Evolutionary conservation across 1,140 invertebrate genomes (phyloP).

Genomic region (Monochamus saltuarius): DNA sequence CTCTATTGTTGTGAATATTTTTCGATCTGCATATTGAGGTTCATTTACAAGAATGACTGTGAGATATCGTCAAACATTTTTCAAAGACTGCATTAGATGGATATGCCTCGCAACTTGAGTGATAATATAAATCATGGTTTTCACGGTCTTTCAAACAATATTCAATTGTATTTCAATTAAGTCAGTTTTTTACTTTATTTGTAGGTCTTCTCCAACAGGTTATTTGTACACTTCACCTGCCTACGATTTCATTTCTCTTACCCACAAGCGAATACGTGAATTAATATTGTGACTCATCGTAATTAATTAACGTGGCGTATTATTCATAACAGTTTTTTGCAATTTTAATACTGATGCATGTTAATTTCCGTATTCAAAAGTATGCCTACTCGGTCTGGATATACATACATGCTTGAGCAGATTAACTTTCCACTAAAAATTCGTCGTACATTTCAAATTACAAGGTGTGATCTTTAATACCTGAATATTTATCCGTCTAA

Average conservation of each 20-base stretch:
- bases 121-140: neutral
- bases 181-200: neutral
- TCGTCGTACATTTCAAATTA: too few species aligned
- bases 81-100: neutral
- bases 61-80: too few species aligned
- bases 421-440: too few species aligned
- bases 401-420: neutral
- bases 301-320: slow-evolving; percentile 5
- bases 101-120: neutral
- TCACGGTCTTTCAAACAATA: slow-evolving; percentile 8
- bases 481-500: neutral
- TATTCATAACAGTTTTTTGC: slow-evolving; percentile 6
- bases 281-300: slow-evolving; percentile 8
- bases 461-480: too few species aligned
- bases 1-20: slow-evolving; percentile 23
- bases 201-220: neutral
- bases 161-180: slow-evolving; percentile 6
- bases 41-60: slow-evolving; percentile 5
- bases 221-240: slow-evolving; percentile 9
- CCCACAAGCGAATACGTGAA: neutral
- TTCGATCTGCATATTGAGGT: slow-evolving; percentile 14
- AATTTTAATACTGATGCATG: slow-evolving; percentile 4
- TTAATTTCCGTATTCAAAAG: neutral
- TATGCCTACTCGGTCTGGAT: neutral
- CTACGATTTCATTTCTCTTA: slow-evolving; percentile 12